Evolutionary conservation across 2,888 invertebrate genomes (phyloP).

Genomic region (Ophioninae sp.): DNA sequence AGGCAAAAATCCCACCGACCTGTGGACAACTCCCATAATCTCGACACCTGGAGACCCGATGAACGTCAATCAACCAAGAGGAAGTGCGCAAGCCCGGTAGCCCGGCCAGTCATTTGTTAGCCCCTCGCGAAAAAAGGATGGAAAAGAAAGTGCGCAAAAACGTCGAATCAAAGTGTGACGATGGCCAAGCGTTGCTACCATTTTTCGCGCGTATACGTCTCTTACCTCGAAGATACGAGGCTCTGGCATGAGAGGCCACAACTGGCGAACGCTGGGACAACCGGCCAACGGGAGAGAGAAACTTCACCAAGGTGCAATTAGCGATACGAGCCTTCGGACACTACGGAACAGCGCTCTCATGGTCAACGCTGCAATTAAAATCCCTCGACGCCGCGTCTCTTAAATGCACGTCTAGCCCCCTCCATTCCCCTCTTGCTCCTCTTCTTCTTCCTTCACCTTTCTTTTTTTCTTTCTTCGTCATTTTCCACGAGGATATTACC

Average conservation of each 20-base stretch:
- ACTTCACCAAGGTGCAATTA: slow-evolving; percentile 72
- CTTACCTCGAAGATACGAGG: slow-evolving; percentile 30
- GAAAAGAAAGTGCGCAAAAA: slow-evolving; percentile 65
- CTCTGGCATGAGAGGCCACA: slow-evolving; percentile 36
- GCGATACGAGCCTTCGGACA: slow-evolving; percentile 61
- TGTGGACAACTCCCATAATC: slow-evolving; percentile 4
- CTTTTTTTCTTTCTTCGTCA: neutral
- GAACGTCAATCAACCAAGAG: slow-evolving; percentile 14
- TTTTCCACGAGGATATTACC: slow-evolving; percentile 41
- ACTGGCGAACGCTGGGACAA: slow-evolving; percentile 25
- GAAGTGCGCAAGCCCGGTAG: slow-evolving; percentile 48
- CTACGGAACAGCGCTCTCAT: slow-evolving; percentile 44
- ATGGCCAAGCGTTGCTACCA: slow-evolving; percentile 51
- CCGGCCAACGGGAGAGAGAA: slow-evolving; percentile 36
- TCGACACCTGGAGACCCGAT: neutral
- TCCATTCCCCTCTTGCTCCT: neutral
- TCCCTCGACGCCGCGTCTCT: slow-evolving; percentile 65
- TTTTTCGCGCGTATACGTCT: neutral
- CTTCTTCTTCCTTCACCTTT: neutral
- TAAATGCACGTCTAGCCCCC: neutral
- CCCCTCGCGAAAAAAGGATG: slow-evolving; percentile 65
- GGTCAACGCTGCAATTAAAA: slow-evolving; percentile 74
- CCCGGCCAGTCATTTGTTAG: slow-evolving; percentile 78
- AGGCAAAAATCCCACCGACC: no score
- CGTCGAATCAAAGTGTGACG: slow-evolving; percentile 77